Base-by-base conservation (phyloP, 1,140 invertebrate species). In the Tigriopus japonicus region DNA sequence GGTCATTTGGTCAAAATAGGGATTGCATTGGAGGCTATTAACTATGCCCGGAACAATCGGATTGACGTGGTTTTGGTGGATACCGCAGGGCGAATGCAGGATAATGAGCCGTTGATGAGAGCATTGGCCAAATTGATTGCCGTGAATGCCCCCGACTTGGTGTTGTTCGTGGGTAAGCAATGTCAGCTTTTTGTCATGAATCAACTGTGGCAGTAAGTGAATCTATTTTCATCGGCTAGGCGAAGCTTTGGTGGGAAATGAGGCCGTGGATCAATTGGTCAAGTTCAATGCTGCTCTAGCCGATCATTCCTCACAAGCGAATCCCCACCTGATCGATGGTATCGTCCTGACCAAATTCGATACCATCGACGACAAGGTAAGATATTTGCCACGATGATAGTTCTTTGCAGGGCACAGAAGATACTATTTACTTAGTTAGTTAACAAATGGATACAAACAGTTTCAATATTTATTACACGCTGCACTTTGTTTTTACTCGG, bases 291-390 rank as follows among this genome's bases (percentile, higher is more conserved):
- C 95, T 71, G 91, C 94, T 2, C 74, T 99, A 13, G 86, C 86
- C 12, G 87, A 92, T 72, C 85, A 87, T 69, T 87, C 86, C 21
- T 81, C 80, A 40, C 82, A 81, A 21, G 71, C 73, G n/a, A 84
- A 84, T 72, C 87, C 89, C 1, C 87, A 92, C 73, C 80, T 88
- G 53, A 97, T 98, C 66, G 94, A 98, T 74, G 94, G 93, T 23
- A 98, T 98, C 65, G 90, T 98, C 3, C 76, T 98, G 1, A 98
- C 94, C 12, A 98, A 98, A 74, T 98, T 98, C 74, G 94, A 98
- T 71, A 98, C 94, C 1, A 97, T 98, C 68, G 95, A 98, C 75
- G 94, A 98, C 71, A 98, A 98, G 78, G 86, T 87, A 71, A 67
- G 64, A 65, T 13, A 19, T 42, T 54, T 54, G 28, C n/a, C n/a